Evolutionary conservation across 2,888 invertebrate genomes (phyloP).

Genomic region (Pachydiplax longipennis): DNA sequence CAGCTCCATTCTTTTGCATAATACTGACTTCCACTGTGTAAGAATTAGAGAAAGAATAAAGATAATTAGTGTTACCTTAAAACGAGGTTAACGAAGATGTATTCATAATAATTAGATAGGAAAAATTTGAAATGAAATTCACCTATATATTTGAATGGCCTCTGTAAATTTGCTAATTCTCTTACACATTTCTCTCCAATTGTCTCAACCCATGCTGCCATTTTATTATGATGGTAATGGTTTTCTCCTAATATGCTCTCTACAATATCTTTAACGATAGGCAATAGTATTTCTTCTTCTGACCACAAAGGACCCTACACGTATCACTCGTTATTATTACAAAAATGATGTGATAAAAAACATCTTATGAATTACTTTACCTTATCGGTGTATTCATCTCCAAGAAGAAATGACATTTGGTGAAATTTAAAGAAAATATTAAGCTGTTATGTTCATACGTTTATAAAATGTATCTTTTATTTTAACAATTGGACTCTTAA

Average conservation of each 20-base stretch:
- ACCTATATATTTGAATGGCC: conserved; percentile 5
- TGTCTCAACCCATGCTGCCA: background rate
- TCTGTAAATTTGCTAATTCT: background rate
- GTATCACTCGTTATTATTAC: background rate
- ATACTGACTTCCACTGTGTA: conserved; percentile 7
- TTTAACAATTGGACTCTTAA: too few species aligned
- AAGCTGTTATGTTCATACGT: background rate
- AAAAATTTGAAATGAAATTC: background rate
- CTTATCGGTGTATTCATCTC: background rate
- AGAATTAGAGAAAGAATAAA: background rate
- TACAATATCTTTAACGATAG: background rate
- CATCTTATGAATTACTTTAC: background rate
- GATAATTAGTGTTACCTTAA: too few species aligned
- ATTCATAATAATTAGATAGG: background rate
- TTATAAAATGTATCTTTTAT: too few species aligned
- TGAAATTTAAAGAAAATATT: background rate
- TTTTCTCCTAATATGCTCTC: background rate
- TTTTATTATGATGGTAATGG: background rate
- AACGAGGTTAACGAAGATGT: background rate
- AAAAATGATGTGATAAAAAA: background rate
- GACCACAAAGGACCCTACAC: background rate
- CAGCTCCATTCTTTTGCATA: conserved; percentile 16
- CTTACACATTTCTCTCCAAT: conserved; percentile 17
- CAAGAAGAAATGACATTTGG: background rate
- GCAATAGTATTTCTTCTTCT: background rate